A percentile compares a stretch with the other conserved stretches of the same genome.
Conservation (phyloP, 2,888 invertebrate genomes). For the Chromoteleia sp. region DNA sequence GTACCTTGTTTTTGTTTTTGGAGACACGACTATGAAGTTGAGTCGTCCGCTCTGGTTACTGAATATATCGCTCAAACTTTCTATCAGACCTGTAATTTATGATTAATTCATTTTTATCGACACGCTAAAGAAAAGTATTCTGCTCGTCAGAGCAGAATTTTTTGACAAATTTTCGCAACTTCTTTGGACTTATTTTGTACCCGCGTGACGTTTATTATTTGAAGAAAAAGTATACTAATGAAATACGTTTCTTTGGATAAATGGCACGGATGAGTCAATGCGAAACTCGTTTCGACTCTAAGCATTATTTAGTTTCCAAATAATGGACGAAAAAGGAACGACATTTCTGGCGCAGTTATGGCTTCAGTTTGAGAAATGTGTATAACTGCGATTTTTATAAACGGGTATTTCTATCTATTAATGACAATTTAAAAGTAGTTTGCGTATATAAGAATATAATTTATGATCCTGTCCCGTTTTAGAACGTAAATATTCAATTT, state of each 20-base stretch:
- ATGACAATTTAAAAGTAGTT: not conserved
- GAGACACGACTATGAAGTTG: constrained; percentile 80
- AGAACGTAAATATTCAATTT: no score
- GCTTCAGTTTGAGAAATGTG: not conserved
- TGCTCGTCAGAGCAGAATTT: no score
- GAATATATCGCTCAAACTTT: constrained; percentile 77
- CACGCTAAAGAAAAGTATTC: not conserved
- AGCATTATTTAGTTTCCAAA: not conserved
- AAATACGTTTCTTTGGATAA: no score
- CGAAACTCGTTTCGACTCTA: not conserved
- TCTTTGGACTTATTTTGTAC: no score
- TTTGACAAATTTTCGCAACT: no score
- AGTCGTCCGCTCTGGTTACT: constrained; percentile 74
- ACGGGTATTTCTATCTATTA: not conserved
- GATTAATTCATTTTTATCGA: not conserved
- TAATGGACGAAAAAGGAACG: not conserved
- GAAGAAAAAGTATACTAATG: no score
- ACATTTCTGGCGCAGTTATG: not conserved
- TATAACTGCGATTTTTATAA: not conserved
- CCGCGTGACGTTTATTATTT: no score
- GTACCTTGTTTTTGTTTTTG: constrained; percentile 77
- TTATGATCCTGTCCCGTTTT: no score
- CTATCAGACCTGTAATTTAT: constrained; percentile 79
- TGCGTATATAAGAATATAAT: no score
- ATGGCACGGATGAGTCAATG: not conserved